Percentiles rank a stretch among this genome's conserved stretches.
Conservation (phyloP, 2,888 invertebrate species). For the Apamea monoglypha region DNA sequence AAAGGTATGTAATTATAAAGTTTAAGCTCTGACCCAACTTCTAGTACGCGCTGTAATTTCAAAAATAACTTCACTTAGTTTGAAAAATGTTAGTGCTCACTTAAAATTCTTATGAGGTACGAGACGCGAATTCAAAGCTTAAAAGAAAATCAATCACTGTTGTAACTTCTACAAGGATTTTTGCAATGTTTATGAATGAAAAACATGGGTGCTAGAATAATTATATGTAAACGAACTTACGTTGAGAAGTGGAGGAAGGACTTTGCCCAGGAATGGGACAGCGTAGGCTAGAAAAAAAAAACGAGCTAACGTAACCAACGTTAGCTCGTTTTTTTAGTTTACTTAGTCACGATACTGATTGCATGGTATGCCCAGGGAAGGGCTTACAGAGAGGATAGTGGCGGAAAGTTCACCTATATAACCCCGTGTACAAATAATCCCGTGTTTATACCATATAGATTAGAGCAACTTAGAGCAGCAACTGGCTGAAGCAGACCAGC, state of each 20-base stretch:
- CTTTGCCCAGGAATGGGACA: too few species aligned
- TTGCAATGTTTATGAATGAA: not conserved
- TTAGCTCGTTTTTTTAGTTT: too few species aligned
- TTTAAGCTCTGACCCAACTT: constrained; percentile 62
- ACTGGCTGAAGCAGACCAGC: not conserved
- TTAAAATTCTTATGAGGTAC: constrained; percentile 47
- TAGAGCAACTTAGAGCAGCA: not conserved
- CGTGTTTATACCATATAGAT: not conserved
- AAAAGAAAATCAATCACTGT: constrained; percentile 39
- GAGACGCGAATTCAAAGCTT: constrained; percentile 36
- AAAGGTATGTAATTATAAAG: constrained; percentile 68
- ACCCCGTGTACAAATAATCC: not conserved
- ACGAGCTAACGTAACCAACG: too few species aligned
- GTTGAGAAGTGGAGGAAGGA: not conserved
- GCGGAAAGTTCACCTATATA: not conserved
- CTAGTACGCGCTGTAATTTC: constrained; percentile 54
- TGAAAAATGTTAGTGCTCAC: constrained; percentile 55
- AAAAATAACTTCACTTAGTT: constrained; percentile 59
- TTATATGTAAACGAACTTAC: not conserved
- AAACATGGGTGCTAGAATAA: not conserved
- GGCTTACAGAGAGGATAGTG: too few species aligned
- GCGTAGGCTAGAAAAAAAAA: too few species aligned
- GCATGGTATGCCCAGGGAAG: not conserved
- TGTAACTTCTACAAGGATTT: constrained; percentile 20
- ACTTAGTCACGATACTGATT: not conserved